A percentile compares a stretch with the other conserved stretches of the same genome.
Evolutionary conservation across 2,113 vertebrate species (phyloP).

Genomic region (Gadus macrocephalus): DNA sequence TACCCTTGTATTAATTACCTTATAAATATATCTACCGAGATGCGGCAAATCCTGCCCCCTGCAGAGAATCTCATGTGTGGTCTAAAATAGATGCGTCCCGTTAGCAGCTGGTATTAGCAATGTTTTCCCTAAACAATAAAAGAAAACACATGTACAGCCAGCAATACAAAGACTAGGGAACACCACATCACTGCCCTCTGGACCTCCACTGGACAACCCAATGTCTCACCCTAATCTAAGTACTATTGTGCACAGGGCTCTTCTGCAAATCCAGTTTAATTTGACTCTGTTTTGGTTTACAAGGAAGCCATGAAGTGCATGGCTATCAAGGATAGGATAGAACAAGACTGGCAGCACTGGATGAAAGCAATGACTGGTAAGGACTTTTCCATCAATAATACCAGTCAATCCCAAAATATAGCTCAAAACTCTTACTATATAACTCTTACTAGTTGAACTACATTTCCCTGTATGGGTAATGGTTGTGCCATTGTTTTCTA

Average conservation of each 20-base stretch:
- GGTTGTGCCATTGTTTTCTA: too few relatives aligned
- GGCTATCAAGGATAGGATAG: slow-evolving; percentile 35
- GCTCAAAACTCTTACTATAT: too few relatives aligned
- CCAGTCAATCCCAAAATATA: too few relatives aligned
- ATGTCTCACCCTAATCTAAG: too few relatives aligned
- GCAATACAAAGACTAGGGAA: too few relatives aligned
- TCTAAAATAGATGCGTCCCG: slow-evolving; percentile 23
- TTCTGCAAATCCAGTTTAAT: slow-evolving; percentile 28
- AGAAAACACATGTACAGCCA: slow-evolving; percentile 8
- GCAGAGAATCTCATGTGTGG: slow-evolving; percentile 9
- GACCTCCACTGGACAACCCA: too few relatives aligned
- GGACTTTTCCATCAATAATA: too few relatives aligned
- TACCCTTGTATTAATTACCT: slow-evolving; percentile 19
- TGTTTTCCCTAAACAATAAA: background rate
- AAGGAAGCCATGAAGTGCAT: slow-evolving; percentile 22
- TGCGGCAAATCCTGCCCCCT: slow-evolving; percentile 11
- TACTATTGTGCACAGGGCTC: background rate
- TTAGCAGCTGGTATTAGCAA: too few relatives aligned
- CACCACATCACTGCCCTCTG: too few relatives aligned
- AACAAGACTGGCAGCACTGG: slow-evolving; percentile 22
- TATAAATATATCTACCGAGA: background rate
- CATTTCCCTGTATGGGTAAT: too few relatives aligned
- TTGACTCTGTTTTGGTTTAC: slow-evolving; percentile 26
- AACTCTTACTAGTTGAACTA: too few relatives aligned
- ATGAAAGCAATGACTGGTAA: background rate